These are phyloP conservation scores for Microctonus brassicae DNA, from an alignment of 2,888 invertebrate species.

Conservation along the genomic window DNA sequence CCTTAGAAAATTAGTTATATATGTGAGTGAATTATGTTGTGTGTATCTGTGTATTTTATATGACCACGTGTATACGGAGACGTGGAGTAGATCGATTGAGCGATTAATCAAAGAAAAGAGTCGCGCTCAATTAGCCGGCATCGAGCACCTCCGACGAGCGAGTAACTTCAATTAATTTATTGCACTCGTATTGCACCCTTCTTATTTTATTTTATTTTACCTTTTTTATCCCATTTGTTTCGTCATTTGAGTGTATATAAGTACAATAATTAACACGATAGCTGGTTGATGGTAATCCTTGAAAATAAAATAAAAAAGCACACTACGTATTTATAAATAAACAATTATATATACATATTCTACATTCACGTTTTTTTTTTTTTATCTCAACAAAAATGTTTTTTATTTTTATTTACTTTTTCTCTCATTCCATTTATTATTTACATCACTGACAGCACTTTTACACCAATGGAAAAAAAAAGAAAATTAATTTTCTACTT, in stretches of 20 bases:
- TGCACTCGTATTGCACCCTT: conserved; percentile 46
- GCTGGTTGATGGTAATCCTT: no score
- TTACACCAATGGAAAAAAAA: no score
- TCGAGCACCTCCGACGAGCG: conserved; percentile 52
- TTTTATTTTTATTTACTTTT: no score
- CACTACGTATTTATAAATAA: no score
- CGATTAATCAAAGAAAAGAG: conserved; percentile 57
- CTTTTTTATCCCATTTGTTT: conserved; percentile 21
- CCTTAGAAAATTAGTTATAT: background rate
- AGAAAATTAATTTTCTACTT: no score
- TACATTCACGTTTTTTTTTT: no score
- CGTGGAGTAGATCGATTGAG: conserved; percentile 52
- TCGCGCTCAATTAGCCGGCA: conserved; percentile 60
- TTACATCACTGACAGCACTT: no score
- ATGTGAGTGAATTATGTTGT: background rate
- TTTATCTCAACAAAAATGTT: no score
- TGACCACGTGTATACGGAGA: conserved; percentile 3
- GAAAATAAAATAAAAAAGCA: no score
- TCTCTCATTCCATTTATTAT: no score
- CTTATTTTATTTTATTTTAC: conserved; percentile 19
- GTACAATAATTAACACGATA: background rate
- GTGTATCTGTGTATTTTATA: background rate
- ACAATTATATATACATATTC: no score
- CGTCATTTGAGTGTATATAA: conserved; percentile 11
- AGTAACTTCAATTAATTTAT: conserved; percentile 58